A percentile compares a stretch with the other conserved stretches of the same genome.
Evolutionary conservation across 2,113 vertebrate genomes (phyloP).

Genomic region (Nycticryphes semicollaris): DNA sequence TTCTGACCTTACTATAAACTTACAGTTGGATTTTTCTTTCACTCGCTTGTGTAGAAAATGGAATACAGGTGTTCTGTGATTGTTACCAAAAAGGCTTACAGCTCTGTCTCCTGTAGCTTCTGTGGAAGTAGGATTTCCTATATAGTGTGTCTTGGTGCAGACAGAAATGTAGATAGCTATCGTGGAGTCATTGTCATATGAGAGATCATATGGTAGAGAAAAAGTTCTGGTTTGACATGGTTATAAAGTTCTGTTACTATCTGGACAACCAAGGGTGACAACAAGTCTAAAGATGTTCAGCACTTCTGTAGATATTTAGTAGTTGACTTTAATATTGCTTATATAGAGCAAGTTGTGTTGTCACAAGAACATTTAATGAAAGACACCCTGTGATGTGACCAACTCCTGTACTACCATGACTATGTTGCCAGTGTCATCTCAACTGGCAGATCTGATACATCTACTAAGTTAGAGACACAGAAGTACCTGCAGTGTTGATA

Average conservation of each 20-base stretch:
- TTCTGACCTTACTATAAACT: conserved; percentile 17
- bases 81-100: background rate
- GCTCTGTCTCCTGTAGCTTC: background rate
- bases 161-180: background rate
- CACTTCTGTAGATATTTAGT: background rate
- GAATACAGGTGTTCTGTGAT: background rate
- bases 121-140: background rate
- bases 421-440: accelerated
- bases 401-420: background rate
- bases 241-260: background rate
- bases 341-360: background rate
- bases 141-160: background rate
- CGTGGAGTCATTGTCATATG: accelerated
- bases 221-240: background rate
- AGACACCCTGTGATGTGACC: background rate
- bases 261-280: background rate
- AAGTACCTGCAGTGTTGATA: background rate
- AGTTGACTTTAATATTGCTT: background rate
- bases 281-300: background rate
- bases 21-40: background rate
- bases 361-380: background rate
- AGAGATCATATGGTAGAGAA: background rate
- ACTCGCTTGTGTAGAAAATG: background rate
- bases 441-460: background rate
- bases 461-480: background rate